These are phyloP conservation scores for Mustela lutreola DNA, from an alignment of 2,113 vertebrate genomes.

Conservation along the genomic window DNA sequence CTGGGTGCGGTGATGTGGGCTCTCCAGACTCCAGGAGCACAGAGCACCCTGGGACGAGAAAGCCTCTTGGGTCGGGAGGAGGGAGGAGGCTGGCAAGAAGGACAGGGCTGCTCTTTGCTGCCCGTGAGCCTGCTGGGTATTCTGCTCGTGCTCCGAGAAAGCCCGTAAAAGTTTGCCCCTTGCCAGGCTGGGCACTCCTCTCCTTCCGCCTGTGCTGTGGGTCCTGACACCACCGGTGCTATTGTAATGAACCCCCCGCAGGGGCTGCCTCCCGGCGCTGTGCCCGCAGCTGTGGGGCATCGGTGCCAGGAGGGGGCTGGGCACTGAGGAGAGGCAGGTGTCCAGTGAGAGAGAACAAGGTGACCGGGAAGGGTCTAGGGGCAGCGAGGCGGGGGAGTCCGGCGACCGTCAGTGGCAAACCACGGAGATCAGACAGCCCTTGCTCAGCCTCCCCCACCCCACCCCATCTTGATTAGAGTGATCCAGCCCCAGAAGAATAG, in stretches of 20 bases:
- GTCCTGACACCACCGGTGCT: not conserved
- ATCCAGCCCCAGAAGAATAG: conserved; percentile 84
- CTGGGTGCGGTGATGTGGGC: no score
- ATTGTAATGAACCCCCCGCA: not conserved
- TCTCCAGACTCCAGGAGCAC: no score
- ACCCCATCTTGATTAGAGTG: conserved; percentile 80
- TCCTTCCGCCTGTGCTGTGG: not conserved
- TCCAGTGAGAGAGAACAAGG: not conserved
- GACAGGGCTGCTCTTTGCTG: not conserved
- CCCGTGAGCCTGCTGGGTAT: not conserved
- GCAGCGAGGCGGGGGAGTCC: not conserved
- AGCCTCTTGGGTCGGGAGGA: not conserved
- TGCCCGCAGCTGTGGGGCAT: not conserved
- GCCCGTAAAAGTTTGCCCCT: not conserved
- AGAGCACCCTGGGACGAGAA: not conserved
- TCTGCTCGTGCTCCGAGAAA: not conserved
- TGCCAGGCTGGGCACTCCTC: not conserved
- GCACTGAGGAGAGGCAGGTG: conserved; percentile 56
- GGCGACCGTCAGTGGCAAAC: not conserved
- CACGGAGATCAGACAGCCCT: not conserved
- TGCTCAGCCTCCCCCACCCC: conserved; percentile 11
- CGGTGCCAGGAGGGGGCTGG: not conserved
- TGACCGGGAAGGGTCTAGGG: not conserved
- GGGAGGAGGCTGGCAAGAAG: fast-evolving
- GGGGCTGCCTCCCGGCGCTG: not conserved